Conservation (phyloP, 2,888 invertebrate species). For the Salpingus planirostris region DNA sequence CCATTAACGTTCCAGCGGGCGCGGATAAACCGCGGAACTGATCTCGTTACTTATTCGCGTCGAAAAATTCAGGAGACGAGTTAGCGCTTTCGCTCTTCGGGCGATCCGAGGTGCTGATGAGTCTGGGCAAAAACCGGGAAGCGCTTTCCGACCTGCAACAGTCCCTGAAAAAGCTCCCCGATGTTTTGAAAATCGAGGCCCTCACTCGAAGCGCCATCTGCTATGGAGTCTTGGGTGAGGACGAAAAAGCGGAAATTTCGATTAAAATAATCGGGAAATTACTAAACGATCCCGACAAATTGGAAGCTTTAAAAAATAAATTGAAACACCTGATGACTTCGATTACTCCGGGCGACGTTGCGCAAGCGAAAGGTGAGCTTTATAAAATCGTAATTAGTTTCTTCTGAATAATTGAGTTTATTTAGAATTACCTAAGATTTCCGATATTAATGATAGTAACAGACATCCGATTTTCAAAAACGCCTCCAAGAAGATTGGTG, state of each 20-base stretch:
- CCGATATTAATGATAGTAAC: no score
- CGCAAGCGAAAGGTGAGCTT: not conserved
- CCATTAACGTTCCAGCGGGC: no score
- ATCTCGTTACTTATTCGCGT: not conserved
- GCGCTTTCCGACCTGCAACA: constrained; percentile 61
- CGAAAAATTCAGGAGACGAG: not conserved
- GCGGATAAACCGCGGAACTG: no score
- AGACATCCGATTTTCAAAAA: constrained; percentile 18
- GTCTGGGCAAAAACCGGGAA: constrained; percentile 46
- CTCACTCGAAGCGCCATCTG: constrained; percentile 64
- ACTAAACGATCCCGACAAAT: not conserved
- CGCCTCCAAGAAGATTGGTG: constrained; percentile 51
- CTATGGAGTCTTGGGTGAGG: constrained; percentile 53
- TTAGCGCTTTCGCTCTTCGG: constrained; percentile 22
- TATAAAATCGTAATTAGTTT: no score
- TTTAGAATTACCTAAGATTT: no score
- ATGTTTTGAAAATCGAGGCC: constrained; percentile 53
- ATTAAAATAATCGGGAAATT: constrained; percentile 52
- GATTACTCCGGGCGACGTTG: not conserved
- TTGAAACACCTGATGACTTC: not conserved
- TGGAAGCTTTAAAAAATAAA: not conserved
- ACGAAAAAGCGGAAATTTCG: constrained; percentile 55
- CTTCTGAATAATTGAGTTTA: no score
- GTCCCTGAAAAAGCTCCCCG: constrained; percentile 55
- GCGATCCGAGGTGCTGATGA: constrained; percentile 48